Percentiles rank a stretch among this genome's conserved stretches.
phyloP scores from a whole-genome alignment of 2,888 invertebrate genomes.

The Drosophila histrio region DNA sequence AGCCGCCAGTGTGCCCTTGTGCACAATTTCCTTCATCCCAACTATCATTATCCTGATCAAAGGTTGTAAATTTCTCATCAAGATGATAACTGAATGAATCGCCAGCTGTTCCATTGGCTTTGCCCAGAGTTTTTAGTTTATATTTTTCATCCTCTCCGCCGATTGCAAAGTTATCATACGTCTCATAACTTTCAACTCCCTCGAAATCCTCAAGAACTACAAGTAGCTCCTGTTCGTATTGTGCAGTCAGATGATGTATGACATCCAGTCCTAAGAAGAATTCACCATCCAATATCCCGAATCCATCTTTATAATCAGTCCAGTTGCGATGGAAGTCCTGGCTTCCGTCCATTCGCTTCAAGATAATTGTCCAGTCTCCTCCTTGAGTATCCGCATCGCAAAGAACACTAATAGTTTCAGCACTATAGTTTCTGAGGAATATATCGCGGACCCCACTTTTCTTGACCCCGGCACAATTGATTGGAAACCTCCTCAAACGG shows the following conservation, averaged over 20 bases:
- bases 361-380: neutral
- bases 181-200: neutral
- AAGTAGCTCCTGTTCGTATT: neutral
- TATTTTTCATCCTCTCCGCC: neutral
- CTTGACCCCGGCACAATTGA: neutral
- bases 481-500: no score
- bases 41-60: neutral
- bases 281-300: neutral
- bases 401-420: neutral
- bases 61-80: neutral
- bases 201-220: neutral
- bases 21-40: no score
- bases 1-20: no score
- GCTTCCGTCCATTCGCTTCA: neutral
- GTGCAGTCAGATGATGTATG: neutral
- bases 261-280: neutral
- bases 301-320: neutral
- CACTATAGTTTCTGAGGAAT: neutral
- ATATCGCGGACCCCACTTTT: neutral
- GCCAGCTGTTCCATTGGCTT: neutral
- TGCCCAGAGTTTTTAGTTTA: neutral
- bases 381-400: neutral
- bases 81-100: neutral
- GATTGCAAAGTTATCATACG: neutral
- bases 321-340: neutral